phyloP scores from a whole-genome alignment of 2,888 invertebrate genomes.

The Graphium colonna region DNA sequence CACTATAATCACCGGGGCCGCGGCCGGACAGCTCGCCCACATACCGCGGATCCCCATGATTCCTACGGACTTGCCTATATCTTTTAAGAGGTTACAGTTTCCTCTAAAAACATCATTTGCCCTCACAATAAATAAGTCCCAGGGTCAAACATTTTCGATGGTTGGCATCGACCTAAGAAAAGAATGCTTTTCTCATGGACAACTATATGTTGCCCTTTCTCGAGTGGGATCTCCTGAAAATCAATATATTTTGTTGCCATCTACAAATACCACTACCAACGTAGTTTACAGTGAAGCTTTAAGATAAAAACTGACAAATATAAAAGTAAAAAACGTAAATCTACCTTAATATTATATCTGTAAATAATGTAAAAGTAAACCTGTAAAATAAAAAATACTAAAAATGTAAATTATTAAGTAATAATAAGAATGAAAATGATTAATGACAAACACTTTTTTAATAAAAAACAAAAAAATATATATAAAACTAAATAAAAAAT shows the following conservation, averaged over 20 bases:
- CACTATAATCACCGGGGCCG: constrained; percentile 30
- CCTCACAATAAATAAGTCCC: constrained; percentile 25
- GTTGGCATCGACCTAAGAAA: constrained; percentile 19
- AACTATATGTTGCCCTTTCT: constrained; percentile 4
- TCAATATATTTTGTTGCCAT: constrained; percentile 21
- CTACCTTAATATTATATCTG: no score
- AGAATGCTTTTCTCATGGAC: constrained; percentile 14
- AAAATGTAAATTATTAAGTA: no score
- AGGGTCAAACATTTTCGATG: constrained; percentile 12
- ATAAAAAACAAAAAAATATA: no score
- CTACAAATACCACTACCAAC: constrained; percentile 15
- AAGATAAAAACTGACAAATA: no score
- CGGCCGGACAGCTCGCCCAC: constrained; percentile 31
- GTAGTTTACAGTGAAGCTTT: constrained; percentile 17
- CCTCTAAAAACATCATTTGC: constrained; percentile 24
- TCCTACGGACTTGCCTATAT: constrained; percentile 25
- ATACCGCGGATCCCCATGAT: constrained; percentile 33
- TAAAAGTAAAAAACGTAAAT: no score
- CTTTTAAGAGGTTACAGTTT: constrained; percentile 30
- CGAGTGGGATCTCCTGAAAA: background rate
- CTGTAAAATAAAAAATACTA: no score
- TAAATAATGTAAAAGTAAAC: no score
- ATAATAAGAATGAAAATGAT: no score
- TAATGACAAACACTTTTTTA: no score
- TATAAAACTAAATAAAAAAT: no score